Base-by-base conservation (phyloP, 2,797 vertebrate genomes). In the Buphagus erythrorhynchus region DNA sequence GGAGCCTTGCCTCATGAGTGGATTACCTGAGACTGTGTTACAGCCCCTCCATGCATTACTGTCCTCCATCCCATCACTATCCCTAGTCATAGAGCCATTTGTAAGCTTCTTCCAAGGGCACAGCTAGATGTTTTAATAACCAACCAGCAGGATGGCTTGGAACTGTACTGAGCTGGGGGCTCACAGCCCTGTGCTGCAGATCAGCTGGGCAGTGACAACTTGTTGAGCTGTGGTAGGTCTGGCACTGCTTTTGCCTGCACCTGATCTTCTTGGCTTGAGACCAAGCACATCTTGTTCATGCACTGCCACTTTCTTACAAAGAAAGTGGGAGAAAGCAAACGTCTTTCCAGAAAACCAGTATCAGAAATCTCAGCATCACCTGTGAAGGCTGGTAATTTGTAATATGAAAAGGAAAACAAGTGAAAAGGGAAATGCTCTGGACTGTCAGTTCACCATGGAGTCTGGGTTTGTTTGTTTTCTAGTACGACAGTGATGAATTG, bases 401-500 rank as follows among this genome's bases (percentile, higher is more conserved):
- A 74, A 59, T 11, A 83, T 29, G 52, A 67, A 72, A 59, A 36
- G 71, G 29, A 92, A 90, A 76, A 72, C 68, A 65, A 83, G 59
- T 38, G 75, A 58, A 88, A 86, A 66, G 21, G 36, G n/a, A 86
- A 76, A 33, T 73, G 14, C 17, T 89, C 31, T 35, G 48, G 49
- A 55, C 24, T 48, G 25, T 49, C 61, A 75, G 42, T 62, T 91
- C 73, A 81, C n/a, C 43, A 19, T 33, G 31, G 71, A 85, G 28
- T 65, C 46, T 45, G 43, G 5, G 22, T 66, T 66, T 42, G 25
- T 57, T 73, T 79, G 29, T 54, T 74, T 85, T 76, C 65, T 78
- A 18, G 35, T 78, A 66, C 75, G 80, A 66, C 49, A 72, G 20
- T 86, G 79, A 86, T 84, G 55, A 82, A 90, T 86, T 83, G 49